Evolutionary conservation across 2,797 vertebrate species (phyloP), one percentile per base, ranked within the genome.

Genomic region (Sebastes minor): DNA sequence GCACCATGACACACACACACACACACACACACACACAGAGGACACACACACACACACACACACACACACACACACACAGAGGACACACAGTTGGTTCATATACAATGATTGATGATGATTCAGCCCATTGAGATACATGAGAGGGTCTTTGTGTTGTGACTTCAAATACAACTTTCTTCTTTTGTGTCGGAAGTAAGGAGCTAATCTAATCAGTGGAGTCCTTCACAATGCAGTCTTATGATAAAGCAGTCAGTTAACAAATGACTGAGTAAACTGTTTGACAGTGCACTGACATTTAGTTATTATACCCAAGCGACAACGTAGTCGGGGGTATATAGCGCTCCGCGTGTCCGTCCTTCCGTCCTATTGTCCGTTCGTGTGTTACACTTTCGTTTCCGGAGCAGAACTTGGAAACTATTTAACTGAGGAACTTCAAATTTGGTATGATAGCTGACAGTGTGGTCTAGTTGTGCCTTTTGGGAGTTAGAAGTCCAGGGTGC

Each of bases 1-100:
- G 74, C 79, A 82, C 55, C 68, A 77, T 49, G 75, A 33, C 71
- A 75, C 76, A 62, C 70, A 74, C 70, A 72, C n/a, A 73, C 71
- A 33, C 71, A 75, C 76, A 62, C 70, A 74, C 71, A 33, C 67
- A 74, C n/a, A n/a, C n/a, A n/a, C n/a, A n/a, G n/a, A n/a, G n/a
- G n/a, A n/a, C n/a, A n/a, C n/a, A n/a, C n/a, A 25, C 32, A 33
- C 71, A 74, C 76, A 61, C 69, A 74, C 71, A 72, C 22, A 73
- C 71, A 33, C 71, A 74, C 76, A 62, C 70, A 71, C 72, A 33
- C 38, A 46, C 42, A 42, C 38, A 16, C 38, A 42, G 38, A 42
- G 13, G 38, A 42, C 38, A 42, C 38, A 42, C 38, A 42, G 13
- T 42, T 42, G 38, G 4, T 42, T 42, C 38, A 42, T 42, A 42